Conservation (phyloP, 35 echinoderm and acorn worm genomes). For the Ophiothrix spiculata region DNA sequence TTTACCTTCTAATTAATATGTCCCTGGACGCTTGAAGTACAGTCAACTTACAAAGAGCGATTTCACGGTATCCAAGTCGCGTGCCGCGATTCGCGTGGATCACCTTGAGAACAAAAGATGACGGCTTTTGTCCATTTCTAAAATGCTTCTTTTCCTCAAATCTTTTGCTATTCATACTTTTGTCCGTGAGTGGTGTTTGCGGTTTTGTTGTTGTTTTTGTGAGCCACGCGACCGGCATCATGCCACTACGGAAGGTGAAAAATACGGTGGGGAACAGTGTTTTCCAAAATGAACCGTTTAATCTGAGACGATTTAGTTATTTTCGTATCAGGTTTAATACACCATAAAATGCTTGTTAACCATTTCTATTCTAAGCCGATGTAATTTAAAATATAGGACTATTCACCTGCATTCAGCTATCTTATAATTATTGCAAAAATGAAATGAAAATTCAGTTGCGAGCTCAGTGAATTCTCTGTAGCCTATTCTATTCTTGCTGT, state of each 20-base stretch:
- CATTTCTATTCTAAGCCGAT: no score
- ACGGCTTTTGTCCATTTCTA: not conserved
- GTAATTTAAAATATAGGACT: no score
- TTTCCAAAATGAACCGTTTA: not conserved
- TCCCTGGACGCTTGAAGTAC: not conserved
- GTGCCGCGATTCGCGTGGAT: not conserved
- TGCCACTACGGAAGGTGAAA: not conserved
- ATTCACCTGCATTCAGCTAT: no score
- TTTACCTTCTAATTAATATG: not conserved
- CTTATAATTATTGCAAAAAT: no score
- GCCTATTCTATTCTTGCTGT: no score
- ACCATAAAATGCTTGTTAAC: no score
- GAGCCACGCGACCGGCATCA: not conserved
- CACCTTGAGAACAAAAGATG: constrained; percentile 4
- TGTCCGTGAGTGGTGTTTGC: not conserved
- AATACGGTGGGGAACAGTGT: not conserved
- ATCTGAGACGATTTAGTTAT: no score
- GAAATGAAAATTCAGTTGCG: no score
- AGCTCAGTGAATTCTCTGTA: no score
- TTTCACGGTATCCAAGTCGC: constrained; percentile 6
- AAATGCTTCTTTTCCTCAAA: no score
- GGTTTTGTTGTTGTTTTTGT: not conserved
- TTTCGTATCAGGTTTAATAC: no score
- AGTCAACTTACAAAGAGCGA: not conserved
- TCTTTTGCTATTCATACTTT: not conserved